Evolutionary conservation across 1,140 invertebrate species (phyloP).

Genomic region (Heliconius congener): DNA sequence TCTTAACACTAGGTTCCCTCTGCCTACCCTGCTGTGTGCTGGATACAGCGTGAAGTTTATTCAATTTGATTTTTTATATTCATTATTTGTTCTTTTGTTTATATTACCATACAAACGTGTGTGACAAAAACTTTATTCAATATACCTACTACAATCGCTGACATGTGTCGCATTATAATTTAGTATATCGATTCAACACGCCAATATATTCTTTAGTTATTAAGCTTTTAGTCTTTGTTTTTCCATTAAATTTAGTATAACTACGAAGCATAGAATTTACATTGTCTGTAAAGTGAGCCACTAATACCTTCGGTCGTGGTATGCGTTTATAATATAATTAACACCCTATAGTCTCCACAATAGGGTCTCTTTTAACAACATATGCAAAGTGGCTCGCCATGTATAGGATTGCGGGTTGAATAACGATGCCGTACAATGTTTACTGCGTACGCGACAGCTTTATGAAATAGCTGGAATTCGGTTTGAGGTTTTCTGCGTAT

Average conservation of each 20-base stretch:
- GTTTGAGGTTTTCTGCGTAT: constrained; percentile 47
- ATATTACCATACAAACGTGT: constrained; percentile 19
- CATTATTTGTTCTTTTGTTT: no score
- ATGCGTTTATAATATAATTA: constrained; percentile 41
- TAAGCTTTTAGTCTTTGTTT: constrained; percentile 29
- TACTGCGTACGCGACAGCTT: constrained; percentile 54
- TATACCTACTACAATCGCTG: constrained; percentile 35
- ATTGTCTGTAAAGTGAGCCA: constrained; percentile 60
- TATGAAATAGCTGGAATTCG: constrained; percentile 60
- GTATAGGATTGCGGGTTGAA: constrained; percentile 59
- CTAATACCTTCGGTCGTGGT: constrained; percentile 40
- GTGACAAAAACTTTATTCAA: constrained; percentile 47
- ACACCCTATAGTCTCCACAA: constrained; percentile 42
- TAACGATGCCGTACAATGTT: constrained; percentile 67
- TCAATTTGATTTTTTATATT: no score
- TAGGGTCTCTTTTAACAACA: constrained; percentile 33
- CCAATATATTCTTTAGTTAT: constrained; percentile 32
- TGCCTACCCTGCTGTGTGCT: no score
- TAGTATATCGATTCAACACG: constrained; percentile 32
- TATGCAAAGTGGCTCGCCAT: constrained; percentile 32
- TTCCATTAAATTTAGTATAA: constrained; percentile 31
- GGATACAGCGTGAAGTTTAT: no score
- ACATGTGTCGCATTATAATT: constrained; percentile 50
- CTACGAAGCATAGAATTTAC: constrained; percentile 58
- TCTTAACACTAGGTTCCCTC: no score